phyloP scores from a whole-genome alignment of 2,888 invertebrate genomes.

The Crepidodera aurea region DNA sequence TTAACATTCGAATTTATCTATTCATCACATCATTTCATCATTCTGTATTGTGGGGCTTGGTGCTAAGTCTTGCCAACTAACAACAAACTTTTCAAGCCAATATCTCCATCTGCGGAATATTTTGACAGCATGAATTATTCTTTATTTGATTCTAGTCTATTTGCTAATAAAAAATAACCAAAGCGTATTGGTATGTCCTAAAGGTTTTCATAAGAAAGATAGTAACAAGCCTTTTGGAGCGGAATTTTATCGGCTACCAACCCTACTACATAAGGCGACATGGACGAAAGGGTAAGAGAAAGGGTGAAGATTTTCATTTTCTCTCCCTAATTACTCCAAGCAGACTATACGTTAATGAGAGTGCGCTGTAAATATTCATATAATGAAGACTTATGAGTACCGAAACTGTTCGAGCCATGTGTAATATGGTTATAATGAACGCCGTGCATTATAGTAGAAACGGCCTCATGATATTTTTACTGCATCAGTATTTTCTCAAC shows the following conservation, averaged over 20 bases:
- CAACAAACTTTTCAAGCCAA: too few species aligned
- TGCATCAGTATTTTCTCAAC: neutral
- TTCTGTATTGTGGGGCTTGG: too few species aligned
- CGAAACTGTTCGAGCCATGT: constrained; percentile 1
- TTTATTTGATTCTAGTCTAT: too few species aligned
- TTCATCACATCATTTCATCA: too few species aligned
- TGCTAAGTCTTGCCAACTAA: too few species aligned
- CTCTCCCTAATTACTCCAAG: constrained; percentile 39
- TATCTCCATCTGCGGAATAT: too few species aligned
- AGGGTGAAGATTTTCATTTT: constrained; percentile 40
- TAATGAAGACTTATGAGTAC: constrained; percentile 35
- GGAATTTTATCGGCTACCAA: neutral
- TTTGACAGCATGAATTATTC: too few species aligned
- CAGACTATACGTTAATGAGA: constrained; percentile 37
- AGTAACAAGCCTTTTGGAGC: too few species aligned
- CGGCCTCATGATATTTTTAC: neutral
- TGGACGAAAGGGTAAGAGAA: constrained; percentile 9
- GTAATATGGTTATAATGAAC: constrained; percentile 28
- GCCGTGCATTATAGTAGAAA: neutral
- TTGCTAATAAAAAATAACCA: too few species aligned
- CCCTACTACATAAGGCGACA: constrained; percentile 3
- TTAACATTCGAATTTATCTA: too few species aligned
- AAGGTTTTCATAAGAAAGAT: too few species aligned
- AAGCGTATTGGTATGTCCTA: too few species aligned
- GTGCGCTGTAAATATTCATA: constrained; percentile 38